Base-by-base conservation (phyloP, 2,113 vertebrate species). In the Plecturocebus donacophilus region DNA sequence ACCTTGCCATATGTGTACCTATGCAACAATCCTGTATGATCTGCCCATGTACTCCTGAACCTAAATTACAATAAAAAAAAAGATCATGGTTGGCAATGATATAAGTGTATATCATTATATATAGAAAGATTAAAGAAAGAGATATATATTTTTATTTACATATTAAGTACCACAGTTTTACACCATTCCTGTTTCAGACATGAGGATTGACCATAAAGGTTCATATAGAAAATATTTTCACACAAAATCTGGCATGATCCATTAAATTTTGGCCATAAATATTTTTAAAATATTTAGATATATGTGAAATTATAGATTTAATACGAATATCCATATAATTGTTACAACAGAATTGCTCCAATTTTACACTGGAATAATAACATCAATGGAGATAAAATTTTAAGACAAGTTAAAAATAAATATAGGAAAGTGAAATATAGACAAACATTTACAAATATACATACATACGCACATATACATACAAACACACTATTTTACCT, bases 381-480 rank as follows among this genome's bases (percentile, higher is more conserved):
- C 1, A 83, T 58, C 1, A 73, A 40, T 35, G 73, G 66, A 76
- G 12, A 64, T 42, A 77, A 42, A 92, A 45, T 49, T 85, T 3
- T 66, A 71, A 8, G 30, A 3, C 5, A 73, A 40, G 3, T 1
- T 93, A 47, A 35, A 52, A 49, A 54, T 77, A 93, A 77, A 92
- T 16, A 68, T 17, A 58, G 5, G 82, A 87, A 89, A 84, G 4
- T 75, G 17, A 71, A 70, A 76, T 70, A 47, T 8, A 1, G 92
- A 20, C 4, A 47, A 7, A 79, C 68, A 47, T 45, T 75, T 86
- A 8, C 21, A 75, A 38, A 35, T 7, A 27, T 38, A 56, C 1
- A 13, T 12, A 40, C 2, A 35, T 0, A 52, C 6, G 84, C 6
- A 64, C 1, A 19, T 16, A 27, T 0, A 40, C 0, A 52, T 30